Evolutionary conservation across 1,140 invertebrate genomes (phyloP).

Genomic region (Drosophila insularis): DNA sequence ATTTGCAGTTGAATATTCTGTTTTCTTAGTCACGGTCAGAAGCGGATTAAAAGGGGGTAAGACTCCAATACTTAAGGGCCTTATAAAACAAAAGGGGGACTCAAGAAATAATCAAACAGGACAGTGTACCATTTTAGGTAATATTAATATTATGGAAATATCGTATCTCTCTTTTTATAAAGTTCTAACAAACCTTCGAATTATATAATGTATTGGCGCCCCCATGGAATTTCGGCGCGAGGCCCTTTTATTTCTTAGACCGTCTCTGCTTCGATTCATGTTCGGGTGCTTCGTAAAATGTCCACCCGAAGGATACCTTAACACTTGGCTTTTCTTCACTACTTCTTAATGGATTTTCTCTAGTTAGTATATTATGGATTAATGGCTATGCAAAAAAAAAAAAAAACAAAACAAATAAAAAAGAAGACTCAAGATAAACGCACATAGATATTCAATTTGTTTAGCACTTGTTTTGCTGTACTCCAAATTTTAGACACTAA

Average conservation of each 20-base stretch:
- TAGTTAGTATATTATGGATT: background rate
- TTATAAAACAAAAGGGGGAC: background rate
- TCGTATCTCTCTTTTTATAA: too few species aligned
- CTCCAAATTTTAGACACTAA: background rate
- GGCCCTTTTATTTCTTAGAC: background rate
- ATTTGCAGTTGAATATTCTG: conserved; percentile 27
- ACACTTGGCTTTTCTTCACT: background rate
- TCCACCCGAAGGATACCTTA: background rate
- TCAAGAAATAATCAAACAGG: too few species aligned
- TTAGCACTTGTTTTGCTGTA: too few species aligned
- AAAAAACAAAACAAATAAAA: background rate
- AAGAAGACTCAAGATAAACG: background rate
- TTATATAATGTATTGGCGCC: background rate
- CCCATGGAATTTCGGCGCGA: background rate
- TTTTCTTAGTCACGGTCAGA: conserved; percentile 46
- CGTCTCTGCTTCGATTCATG: background rate
- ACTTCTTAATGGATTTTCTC: background rate
- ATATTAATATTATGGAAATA: too few species aligned
- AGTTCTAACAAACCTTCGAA: background rate
- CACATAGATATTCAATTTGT: background rate
- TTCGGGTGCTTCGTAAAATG: background rate
- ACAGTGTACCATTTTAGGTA: too few species aligned
- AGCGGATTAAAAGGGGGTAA: background rate
- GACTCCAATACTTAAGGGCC: background rate
- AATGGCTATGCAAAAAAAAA: background rate